Evolutionary conservation across 2,113 vertebrate genomes (phyloP).

Genomic region (Dinomys branickii): DNA sequence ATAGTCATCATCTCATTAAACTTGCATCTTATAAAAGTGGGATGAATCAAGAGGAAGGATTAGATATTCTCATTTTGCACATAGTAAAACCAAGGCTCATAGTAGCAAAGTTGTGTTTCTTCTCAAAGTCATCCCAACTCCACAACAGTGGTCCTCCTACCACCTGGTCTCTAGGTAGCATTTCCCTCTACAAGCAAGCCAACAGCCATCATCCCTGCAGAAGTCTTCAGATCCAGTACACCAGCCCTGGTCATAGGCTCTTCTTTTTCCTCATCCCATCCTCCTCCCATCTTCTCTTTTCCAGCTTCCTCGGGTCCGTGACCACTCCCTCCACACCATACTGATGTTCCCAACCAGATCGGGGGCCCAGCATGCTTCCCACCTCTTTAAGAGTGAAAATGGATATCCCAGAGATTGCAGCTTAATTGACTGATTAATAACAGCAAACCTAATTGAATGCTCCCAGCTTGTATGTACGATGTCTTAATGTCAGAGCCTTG

Average conservation of each 20-base stretch:
- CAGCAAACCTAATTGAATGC: slow-evolving; percentile 87
- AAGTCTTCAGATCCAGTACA: neutral
- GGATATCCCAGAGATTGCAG: slow-evolving; percentile 81
- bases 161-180: neutral
- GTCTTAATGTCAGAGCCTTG: slow-evolving; percentile 88
- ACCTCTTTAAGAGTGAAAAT: slow-evolving; percentile 86
- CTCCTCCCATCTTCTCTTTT: no score
- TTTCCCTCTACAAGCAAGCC: neutral
- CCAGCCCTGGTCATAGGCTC: fast-evolving
- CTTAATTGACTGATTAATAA: slow-evolving; percentile 90
- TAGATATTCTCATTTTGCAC: neutral
- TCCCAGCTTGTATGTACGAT: slow-evolving; percentile 85
- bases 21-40: neutral
- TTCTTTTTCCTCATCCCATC: neutral
- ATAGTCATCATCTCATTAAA: neutral
- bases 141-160: neutral
- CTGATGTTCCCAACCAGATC: neutral
- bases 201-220: no score
- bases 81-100: neutral
- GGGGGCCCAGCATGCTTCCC: neutral
- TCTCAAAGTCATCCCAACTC: neutral
- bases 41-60: neutral
- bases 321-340: neutral
- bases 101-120: no score
- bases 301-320: neutral